Evolutionary conservation across 2,113 vertebrate genomes (phyloP), one percentile per base, ranked within the genome.

Genomic region (Trogon surrucura): DNA sequence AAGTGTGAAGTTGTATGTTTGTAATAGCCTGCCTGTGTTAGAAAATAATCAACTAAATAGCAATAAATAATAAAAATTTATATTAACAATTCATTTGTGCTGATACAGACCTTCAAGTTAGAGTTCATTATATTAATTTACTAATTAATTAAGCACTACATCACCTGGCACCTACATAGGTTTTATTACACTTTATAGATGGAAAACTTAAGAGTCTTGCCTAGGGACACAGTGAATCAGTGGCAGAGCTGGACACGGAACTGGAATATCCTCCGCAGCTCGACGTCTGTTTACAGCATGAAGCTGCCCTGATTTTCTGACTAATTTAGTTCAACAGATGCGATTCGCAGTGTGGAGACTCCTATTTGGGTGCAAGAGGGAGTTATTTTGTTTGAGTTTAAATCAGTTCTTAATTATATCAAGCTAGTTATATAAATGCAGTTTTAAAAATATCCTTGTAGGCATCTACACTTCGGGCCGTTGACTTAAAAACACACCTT

Each of bases 1-100:
- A 79, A 84, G 86, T 96, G 86, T 93, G 96, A 96, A 95, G 96
- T 84, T 93, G 93, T 92, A 72, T 91, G 95, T 92, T 91, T 96
- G 92, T 93, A 96, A 94, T 91, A 93, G 91, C 88, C 66, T 96
- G 81, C 65, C 45, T 13, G 12, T 89, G 88, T 93, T 92, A 81
- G 91, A 95, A 96, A 96, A 96, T 93, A 97, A 93, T 97, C 95
- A 97, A 94, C 91, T 93, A 94, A 97, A 97, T 89, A 97, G 86
- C 89, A 96, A 95, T 96, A 96, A 97, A 96, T 95, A 96, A 96
- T 95, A 96, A 94, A 95, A 96, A 93, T 90, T 95, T 96, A 96
- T 95, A 96, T 94, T 96, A 96, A 95, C 93, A 95, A 92, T 96
- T 96, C 80, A 94, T 96, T 96, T 96, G 91, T 95, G 95, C 96